Base-by-base conservation (phyloP, 2,113 vertebrate species). In the Mustela nigripes region DNA sequence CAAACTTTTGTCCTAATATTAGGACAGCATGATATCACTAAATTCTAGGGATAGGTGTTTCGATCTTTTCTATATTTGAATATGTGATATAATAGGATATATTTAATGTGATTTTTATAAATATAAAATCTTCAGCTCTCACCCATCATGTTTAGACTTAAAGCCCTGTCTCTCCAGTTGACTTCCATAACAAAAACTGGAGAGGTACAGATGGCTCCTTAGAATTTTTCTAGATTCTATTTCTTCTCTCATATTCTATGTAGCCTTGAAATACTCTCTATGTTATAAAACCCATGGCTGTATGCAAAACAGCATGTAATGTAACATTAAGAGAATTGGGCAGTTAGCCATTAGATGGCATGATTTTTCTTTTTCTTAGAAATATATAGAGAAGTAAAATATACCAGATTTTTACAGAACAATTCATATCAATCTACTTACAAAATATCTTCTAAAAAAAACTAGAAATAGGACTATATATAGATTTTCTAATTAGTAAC, bases 271-370 rank as follows among this genome's bases (percentile, higher is more conserved):
- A 73, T 78, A 36, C 11, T 73, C 9, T 36, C 4, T 79, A 5
- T 53, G 10, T 10, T 28, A 39, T 42, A 19, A 73, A 94, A 33
- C 31, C 14, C 9, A 7, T 56, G 53, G 7, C n/a, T 39, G 0
- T 31, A 94, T 7, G 21, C 39, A 39, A 94, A 94, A 63, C 6
- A 76, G 8, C 79, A 78, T 73, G 7, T 73, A 71, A 45, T 31
- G 21, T 10, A 79, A 8, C 15, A 65, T 62, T 56, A 78, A 45
- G 82, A 97, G 24, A 73, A 92, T 50, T 36, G 74, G 28, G 16
- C 39, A 73, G n/a, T 88, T 82, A 92, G n/a, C 80, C 62, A 94
- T 84, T 96, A 74, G 36, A 86, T 89, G 63, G 16, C 39, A 94
- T 50, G 42, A 21, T 92, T 95, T 87, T 89, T 42, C 19, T 53